Evolutionary conservation across 2,113 vertebrate genomes (phyloP), one percentile per base, ranked within the genome.

Genomic region (Scomber japonicus): DNA sequence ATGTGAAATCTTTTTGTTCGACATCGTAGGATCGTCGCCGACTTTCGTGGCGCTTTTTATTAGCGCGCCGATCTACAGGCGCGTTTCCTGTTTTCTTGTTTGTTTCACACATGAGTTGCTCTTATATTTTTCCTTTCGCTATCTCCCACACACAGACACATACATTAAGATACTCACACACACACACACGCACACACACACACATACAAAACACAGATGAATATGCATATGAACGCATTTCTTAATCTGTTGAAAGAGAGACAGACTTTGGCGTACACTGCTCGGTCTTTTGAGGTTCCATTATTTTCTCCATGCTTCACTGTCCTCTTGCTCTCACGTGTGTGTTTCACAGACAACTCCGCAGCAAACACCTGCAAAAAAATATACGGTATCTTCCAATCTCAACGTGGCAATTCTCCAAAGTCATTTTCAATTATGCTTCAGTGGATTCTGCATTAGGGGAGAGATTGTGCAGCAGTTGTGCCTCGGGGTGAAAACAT

Each of bases 391-490:
- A 88, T 88, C 89, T 78, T 79, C 30, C 62, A 1, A 80, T 86
- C 89, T 90, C 78, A 63, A 86, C 81, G 71, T 89, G 81, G 81
- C 89, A 89, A 89, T 94, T 91, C 89, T 89, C 90, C 89, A 82
- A 94, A 92, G 91, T 90, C 80, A 85, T 94, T 93, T 93, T 91
- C 88, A 90, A 91, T 91, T 88, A 90, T 84, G 94, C 91, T 93
- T 92, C 89, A 91, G 83, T 89, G 83, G 72, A 75, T 92, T 93
- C 72, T 45, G 74, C 80, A 91, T 88, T 77, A 89, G 76, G 45
- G 77, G 60, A 69, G 59, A 73, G 78, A 81, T 45, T 75, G 72
- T 68, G 78, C 61, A 59, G 77, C 77, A 51, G 46, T 76, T 57
- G 24, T 27, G 84, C 86, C 79, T 82, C 1, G 50, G 83, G 35